phyloP scores from a whole-genome alignment of 2,888 invertebrate species.

The Xestia ashworthii region DNA sequence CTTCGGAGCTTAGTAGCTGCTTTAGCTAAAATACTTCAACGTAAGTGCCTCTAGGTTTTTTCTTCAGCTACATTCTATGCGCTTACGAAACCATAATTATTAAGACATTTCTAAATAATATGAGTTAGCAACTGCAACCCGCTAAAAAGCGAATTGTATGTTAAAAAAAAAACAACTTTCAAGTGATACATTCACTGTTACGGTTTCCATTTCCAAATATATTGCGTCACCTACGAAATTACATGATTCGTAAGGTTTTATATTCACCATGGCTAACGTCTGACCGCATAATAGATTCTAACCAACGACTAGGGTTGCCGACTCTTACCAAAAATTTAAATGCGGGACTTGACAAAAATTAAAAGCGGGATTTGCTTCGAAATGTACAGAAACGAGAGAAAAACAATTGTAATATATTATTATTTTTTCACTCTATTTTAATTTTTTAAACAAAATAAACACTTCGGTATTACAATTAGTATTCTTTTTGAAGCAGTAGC shows the following conservation, averaged over 20 bases:
- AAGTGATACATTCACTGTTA: constrained; percentile 45
- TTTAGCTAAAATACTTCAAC: constrained; percentile 19
- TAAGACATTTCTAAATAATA: constrained; percentile 33
- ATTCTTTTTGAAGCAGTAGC: background rate
- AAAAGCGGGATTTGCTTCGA: background rate
- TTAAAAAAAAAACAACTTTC: constrained; percentile 49
- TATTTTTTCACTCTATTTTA: background rate
- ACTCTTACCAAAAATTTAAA: too few species aligned
- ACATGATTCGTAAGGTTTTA: constrained; percentile 49
- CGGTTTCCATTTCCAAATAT: constrained; percentile 55
- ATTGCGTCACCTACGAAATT: constrained; percentile 57
- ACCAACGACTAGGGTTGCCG: constrained; percentile 71
- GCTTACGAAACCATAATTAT: constrained; percentile 39
- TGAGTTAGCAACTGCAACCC: constrained; percentile 19
- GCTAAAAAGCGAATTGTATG: constrained; percentile 14
- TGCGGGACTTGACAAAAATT: background rate
- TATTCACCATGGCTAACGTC: constrained; percentile 56
- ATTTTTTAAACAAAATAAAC: background rate
- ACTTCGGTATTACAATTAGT: background rate
- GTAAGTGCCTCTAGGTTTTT: constrained; percentile 28
- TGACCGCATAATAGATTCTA: constrained; percentile 71
- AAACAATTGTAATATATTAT: background rate
- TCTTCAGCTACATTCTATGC: constrained; percentile 14
- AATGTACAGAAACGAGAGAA: background rate
- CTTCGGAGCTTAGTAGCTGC: background rate